Evolutionary conservation across 2,113 vertebrate species (phyloP).

Genomic region (Burhinus oedicnemus): DNA sequence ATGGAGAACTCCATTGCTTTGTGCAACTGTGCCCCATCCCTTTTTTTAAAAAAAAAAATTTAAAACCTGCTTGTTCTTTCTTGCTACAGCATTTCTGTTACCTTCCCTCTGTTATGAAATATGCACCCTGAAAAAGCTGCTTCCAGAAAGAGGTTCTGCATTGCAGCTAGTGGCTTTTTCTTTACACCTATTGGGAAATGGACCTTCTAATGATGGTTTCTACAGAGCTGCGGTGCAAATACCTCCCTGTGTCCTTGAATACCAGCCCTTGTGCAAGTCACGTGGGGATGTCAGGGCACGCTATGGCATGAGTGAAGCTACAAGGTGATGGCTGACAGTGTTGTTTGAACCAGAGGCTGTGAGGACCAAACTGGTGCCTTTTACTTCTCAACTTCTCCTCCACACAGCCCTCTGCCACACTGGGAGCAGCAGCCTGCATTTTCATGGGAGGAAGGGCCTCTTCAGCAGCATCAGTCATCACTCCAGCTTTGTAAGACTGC

Average conservation of each 20-base stretch:
- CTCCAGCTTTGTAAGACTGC: background rate
- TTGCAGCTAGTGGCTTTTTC: background rate
- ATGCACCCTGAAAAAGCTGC: background rate
- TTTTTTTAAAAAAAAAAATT: background rate
- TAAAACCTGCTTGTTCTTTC: background rate
- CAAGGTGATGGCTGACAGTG: background rate
- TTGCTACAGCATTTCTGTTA: background rate
- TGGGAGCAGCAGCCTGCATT: background rate
- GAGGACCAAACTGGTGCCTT: background rate
- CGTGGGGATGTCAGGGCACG: fast-evolving
- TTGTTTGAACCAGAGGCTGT: background rate
- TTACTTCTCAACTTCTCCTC: background rate
- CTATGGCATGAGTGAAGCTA: background rate
- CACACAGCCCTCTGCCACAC: background rate
- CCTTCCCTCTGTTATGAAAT: background rate
- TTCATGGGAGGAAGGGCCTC: background rate
- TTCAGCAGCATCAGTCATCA: background rate
- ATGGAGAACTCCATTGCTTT: background rate
- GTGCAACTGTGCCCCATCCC: background rate
- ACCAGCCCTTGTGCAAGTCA: background rate
- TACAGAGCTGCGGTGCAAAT: fast-evolving
- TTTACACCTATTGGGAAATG: fast-evolving
- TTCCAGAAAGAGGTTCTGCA: background rate
- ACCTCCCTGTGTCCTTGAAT: background rate
- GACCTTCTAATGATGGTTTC: background rate